These are phyloP conservation scores for Mesembrinibis cayennensis DNA, from an alignment of 2,113 vertebrate genomes.

Conservation along the genomic window DNA sequence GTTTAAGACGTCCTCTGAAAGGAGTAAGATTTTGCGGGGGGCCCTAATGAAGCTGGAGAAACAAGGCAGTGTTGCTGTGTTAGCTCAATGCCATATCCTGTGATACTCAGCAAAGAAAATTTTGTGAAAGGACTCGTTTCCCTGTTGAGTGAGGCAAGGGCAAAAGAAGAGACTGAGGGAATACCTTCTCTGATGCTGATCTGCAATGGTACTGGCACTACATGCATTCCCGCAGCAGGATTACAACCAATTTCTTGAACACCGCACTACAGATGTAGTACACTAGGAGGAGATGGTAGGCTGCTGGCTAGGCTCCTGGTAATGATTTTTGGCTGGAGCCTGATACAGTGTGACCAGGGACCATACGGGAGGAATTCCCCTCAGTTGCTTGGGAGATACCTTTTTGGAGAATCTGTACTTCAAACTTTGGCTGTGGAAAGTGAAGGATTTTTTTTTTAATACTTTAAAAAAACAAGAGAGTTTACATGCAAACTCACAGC, in stretches of 20 bases:
- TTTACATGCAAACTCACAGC: neutral
- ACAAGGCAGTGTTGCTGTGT: neutral
- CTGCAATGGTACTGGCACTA: neutral
- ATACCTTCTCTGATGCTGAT: neutral
- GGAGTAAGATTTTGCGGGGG: neutral
- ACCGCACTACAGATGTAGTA: accelerated
- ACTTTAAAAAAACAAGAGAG: neutral
- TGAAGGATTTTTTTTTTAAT: neutral
- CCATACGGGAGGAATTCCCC: neutral
- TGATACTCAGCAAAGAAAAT: neutral
- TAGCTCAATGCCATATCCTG: neutral
- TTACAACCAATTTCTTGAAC: neutral
- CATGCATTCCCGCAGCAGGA: neutral
- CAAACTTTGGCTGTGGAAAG: neutral
- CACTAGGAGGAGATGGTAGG: neutral
- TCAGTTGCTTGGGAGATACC: neutral
- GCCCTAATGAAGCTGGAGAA: neutral
- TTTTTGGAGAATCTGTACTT: neutral
- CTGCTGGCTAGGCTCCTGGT: neutral
- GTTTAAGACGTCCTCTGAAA: neutral
- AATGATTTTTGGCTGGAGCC: neutral
- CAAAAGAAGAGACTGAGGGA: neutral
- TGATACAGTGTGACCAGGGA: neutral
- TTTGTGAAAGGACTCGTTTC: neutral
- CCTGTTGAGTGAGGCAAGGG: neutral